phyloP scores from a whole-genome alignment of 2,888 invertebrate genomes.

The Hypena proboscidalis region DNA sequence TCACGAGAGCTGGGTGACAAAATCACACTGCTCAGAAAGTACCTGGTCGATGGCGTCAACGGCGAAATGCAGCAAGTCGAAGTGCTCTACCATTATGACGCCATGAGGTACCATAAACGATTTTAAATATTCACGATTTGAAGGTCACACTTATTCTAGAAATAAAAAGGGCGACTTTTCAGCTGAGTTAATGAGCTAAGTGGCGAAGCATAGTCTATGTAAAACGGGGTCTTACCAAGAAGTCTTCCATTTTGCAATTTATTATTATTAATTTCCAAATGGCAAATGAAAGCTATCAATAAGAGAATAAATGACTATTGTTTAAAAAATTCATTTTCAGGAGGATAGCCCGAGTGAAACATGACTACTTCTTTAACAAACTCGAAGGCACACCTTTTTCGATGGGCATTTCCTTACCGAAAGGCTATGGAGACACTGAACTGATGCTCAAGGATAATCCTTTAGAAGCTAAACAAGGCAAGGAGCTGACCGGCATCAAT shows the following conservation, averaged over 20 bases:
- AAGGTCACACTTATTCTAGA: no score
- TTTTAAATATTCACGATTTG: background rate
- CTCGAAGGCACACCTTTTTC: slow-evolving; percentile 95
- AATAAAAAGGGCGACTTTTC: no score
- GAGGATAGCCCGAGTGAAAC: slow-evolving; percentile 90
- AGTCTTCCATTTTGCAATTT: no score
- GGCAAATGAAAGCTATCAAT: no score
- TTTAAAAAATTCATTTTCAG: slow-evolving; percentile 47
- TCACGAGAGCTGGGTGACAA: slow-evolving; percentile 87
- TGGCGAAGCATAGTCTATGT: no score
- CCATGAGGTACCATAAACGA: slow-evolving; percentile 86
- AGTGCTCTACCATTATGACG: slow-evolving; percentile 93
- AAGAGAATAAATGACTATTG: no score
- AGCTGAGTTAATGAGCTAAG: no score
- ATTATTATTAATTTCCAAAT: no score
- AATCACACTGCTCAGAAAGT: slow-evolving; percentile 86
- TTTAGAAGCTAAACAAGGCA: slow-evolving; percentile 87
- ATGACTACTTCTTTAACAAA: slow-evolving; percentile 93
- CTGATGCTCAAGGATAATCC: slow-evolving; percentile 92
- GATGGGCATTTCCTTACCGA: slow-evolving; percentile 93
- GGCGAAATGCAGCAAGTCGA: slow-evolving; percentile 88
- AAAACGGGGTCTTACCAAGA: no score
- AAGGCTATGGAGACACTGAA: slow-evolving; percentile 91
- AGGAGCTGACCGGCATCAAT: slow-evolving; percentile 88
- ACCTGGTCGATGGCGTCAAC: slow-evolving; percentile 89